A percentile compares a stretch with the other conserved stretches of the same genome.
phyloP scores from a whole-genome alignment of 2,113 vertebrate genomes.

The Echinops telfairi region DNA sequence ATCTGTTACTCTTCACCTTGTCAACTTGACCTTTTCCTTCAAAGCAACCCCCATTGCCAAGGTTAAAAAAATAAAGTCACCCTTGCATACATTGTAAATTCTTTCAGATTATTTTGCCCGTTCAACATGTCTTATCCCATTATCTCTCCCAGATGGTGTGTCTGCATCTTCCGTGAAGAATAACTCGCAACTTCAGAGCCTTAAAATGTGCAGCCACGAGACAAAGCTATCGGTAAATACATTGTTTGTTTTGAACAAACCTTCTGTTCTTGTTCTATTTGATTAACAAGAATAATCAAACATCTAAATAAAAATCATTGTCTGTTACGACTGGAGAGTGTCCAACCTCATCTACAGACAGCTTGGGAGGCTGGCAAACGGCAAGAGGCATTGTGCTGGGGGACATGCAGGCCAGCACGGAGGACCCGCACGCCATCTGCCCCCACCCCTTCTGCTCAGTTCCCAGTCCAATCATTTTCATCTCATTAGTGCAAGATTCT shows the following conservation, averaged over 20 bases:
- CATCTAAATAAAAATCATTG: conserved; percentile 85
- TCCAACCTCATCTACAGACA: conserved; percentile 79
- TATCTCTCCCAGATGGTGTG: conserved; percentile 32
- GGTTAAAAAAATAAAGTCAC: neutral
- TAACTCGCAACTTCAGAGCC: conserved; percentile 52
- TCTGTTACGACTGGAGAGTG: conserved; percentile 79
- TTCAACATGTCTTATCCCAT: neutral
- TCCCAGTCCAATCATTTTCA: conserved; percentile 68
- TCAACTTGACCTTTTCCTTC: neutral
- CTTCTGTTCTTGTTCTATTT: conserved; percentile 80
- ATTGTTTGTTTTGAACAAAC: conserved; percentile 79
- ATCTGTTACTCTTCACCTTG: neutral
- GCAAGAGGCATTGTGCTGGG: conserved; percentile 61
- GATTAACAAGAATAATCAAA: conserved; percentile 85
- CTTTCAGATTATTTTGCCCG: neutral
- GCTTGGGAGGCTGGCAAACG: conserved; percentile 83
- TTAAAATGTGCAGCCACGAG: conserved; percentile 68
- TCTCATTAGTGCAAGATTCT: conserved; percentile 66
- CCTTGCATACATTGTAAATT: neutral
- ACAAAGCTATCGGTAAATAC: conserved; percentile 68
- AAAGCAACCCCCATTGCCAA: neutral
- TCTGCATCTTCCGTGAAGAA: conserved; percentile 57
- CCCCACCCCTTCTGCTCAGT: conserved; percentile 46
- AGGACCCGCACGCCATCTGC: conserved; percentile 70
- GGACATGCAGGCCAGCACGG: conserved; percentile 65